Evolutionary conservation across 2,797 vertebrate genomes (phyloP).

Genomic region (Rhynchotus rufescens): DNA sequence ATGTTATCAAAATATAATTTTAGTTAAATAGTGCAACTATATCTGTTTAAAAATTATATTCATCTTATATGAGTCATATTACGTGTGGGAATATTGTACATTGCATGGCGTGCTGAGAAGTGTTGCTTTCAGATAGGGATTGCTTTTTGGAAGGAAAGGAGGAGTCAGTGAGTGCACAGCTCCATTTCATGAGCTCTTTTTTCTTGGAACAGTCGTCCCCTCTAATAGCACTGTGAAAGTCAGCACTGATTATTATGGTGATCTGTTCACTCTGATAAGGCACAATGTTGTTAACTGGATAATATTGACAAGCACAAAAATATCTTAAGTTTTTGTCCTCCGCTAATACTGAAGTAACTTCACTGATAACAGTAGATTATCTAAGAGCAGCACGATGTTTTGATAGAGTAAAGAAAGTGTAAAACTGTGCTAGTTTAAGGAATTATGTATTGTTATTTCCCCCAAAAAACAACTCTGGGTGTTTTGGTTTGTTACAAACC

Average conservation of each 20-base stretch:
- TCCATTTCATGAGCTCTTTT: background rate
- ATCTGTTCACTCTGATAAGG: background rate
- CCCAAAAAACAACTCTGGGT: background rate
- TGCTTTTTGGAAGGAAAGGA: background rate
- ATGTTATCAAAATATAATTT: background rate
- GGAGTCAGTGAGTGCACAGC: background rate
- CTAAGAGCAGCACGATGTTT: background rate
- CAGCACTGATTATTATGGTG: background rate
- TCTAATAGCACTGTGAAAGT: background rate
- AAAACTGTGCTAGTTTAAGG: background rate
- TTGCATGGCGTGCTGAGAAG: background rate
- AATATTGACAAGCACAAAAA: background rate
- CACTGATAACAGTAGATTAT: background rate
- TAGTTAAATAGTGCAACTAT: background rate
- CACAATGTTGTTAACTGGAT: background rate
- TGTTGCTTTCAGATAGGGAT: background rate
- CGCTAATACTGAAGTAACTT: background rate
- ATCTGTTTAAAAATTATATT: background rate
- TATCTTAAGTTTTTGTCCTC: background rate
- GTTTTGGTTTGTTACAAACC: background rate
- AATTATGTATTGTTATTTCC: background rate
- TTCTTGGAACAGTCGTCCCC: background rate
- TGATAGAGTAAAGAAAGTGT: background rate
- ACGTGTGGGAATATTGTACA: background rate
- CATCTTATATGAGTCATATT: background rate